Percentiles rank a stretch among this genome's conserved stretches.
Evolutionary conservation across 1,140 invertebrate genomes (phyloP).

Genomic region (Drosophila murphyi): DNA sequence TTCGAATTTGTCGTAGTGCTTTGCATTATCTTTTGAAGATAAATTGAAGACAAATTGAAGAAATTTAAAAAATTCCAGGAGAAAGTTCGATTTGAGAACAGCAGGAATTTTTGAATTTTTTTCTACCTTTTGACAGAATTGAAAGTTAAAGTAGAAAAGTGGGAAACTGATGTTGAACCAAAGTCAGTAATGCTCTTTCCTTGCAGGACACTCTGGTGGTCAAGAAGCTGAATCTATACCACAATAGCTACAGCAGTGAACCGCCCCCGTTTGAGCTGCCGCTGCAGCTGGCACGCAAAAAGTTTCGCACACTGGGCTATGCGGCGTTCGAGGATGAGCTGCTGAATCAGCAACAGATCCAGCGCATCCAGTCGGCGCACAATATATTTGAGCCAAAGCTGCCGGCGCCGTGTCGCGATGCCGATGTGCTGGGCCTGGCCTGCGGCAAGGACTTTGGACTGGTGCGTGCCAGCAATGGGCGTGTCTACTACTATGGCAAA

Average conservation of each 20-base stretch:
- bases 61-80: too few species aligned
- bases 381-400: slow-evolving; percentile 83
- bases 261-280: slow-evolving; percentile 88
- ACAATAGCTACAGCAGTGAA: slow-evolving; percentile 73
- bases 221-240: slow-evolving; percentile 73
- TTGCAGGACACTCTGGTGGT: slow-evolving; percentile 78
- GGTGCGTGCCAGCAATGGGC: slow-evolving; percentile 90
- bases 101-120: too few species aligned
- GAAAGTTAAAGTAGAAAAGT: too few species aligned
- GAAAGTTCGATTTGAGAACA: too few species aligned
- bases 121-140: too few species aligned
- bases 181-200: not conserved
- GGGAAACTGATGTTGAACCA: too few species aligned
- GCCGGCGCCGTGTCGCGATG: slow-evolving; percentile 67
- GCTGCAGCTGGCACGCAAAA: slow-evolving; percentile 92
- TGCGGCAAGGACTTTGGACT: slow-evolving; percentile 94
- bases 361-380: slow-evolving; percentile 81
- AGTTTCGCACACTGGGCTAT: slow-evolving; percentile 91
- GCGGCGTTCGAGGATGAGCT: slow-evolving; percentile 90
- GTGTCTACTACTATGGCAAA: slow-evolving; percentile 92
- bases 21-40: too few species aligned
- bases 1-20: too few species aligned
- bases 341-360: slow-evolving; percentile 84
- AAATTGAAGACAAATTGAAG: too few species aligned
- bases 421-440: slow-evolving; percentile 79